phyloP scores from a whole-genome alignment of 2,888 invertebrate species.

The Eilema sororculum region DNA sequence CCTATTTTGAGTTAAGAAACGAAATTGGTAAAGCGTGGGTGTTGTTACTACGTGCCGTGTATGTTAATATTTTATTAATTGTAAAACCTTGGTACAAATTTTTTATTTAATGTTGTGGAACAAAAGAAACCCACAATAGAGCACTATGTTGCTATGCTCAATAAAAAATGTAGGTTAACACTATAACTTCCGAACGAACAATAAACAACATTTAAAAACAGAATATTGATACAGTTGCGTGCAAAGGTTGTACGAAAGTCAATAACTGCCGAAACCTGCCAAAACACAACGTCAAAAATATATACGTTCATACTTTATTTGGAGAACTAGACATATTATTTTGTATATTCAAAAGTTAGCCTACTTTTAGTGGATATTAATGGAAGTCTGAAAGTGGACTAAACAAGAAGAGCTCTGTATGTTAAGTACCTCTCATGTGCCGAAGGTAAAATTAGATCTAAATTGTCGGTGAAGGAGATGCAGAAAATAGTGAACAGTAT shows the following conservation, averaged over 20 bases:
- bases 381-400: background rate
- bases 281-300: conserved; percentile 25
- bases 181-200: conserved; percentile 29
- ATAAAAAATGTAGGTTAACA: conserved; percentile 11
- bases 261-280: conserved; percentile 21
- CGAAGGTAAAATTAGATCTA: background rate
- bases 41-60: no score
- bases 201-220: conserved; percentile 20
- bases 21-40: no score
- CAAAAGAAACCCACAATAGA: background rate
- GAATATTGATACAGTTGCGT: conserved; percentile 35
- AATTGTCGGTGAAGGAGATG: background rate
- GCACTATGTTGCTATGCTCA: background rate
- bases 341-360: background rate
- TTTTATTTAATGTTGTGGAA: background rate
- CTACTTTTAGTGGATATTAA: no score
- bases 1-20: no score
- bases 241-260: conserved; percentile 44
- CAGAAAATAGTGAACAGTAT: background rate
- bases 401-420: no score
- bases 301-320: conserved; percentile 1
- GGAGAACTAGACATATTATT: background rate
- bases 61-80: no score
- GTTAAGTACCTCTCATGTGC: background rate
- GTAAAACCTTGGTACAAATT: background rate